Conservation (phyloP, 2,797 vertebrate species). For the Pagetopsis macropterus region DNA sequence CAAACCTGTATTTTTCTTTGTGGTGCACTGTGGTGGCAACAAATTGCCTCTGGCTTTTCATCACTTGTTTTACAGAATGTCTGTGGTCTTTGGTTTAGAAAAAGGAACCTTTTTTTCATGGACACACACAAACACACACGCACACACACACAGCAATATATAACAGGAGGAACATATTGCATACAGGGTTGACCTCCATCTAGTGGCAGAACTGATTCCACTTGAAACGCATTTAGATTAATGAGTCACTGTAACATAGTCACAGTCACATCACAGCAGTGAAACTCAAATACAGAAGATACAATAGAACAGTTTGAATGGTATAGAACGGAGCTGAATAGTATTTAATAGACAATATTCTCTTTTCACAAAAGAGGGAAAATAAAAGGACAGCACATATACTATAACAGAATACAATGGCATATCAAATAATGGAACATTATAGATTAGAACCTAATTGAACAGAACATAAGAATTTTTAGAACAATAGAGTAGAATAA, state of each 20-base stretch:
- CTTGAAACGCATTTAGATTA: conserved; percentile 59
- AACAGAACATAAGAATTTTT: no score
- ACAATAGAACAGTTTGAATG: not conserved
- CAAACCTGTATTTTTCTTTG: conserved; percentile 12
- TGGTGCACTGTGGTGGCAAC: conserved; percentile 9
- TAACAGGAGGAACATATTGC: conserved; percentile 57
- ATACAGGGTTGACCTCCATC: conserved; percentile 72
- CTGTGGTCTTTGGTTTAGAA: conserved; percentile 4
- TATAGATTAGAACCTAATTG: no score
- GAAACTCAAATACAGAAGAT: conserved; percentile 5
- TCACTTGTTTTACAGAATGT: not conserved
- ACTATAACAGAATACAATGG: no score
- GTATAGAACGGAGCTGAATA: conserved; percentile 3
- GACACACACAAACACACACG: conserved; percentile 8
- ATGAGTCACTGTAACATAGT: conserved; percentile 36
- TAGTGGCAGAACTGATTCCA: conserved; percentile 68
- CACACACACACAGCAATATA: conserved; percentile 14
- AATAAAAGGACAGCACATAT: no score
- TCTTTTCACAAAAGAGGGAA: no score
- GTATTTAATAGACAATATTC: not conserved
- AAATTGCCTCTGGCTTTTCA: conserved; percentile 11
- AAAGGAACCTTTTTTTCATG: conserved; percentile 23
- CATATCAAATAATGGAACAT: no score
- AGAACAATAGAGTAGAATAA: no score
- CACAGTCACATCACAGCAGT: not conserved